Evolutionary conservation across 2,888 invertebrate species (phyloP).

Genomic region (Eulithis prunata): DNA sequence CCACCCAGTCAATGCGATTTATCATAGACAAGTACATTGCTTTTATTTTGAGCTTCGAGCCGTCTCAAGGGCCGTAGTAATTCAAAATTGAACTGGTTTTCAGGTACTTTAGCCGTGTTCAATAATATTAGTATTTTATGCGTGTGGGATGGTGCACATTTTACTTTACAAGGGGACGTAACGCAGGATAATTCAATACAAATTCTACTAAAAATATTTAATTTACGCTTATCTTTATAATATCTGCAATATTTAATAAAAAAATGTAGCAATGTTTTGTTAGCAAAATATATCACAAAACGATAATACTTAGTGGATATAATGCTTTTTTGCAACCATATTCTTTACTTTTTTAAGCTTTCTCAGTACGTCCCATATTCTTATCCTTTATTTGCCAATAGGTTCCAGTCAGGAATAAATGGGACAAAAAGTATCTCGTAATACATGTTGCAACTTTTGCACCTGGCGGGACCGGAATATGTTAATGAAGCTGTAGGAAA

Average conservation of each 20-base stretch:
- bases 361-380: constrained; percentile 23
- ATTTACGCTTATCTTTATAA: no score
- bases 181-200: constrained; percentile 1
- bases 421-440: constrained; percentile 29
- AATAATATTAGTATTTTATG: constrained; percentile 31
- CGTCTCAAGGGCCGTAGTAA: constrained; percentile 42
- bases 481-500: constrained; percentile 24
- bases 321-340: no score
- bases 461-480: constrained; percentile 28
- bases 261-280: no score
- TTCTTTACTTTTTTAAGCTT: not conserved
- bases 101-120: constrained; percentile 28
- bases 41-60: constrained; percentile 22
- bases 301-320: no score
- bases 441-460: constrained; percentile 32
- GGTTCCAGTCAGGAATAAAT: constrained; percentile 33
- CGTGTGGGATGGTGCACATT: constrained; percentile 18
- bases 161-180: constrained; percentile 17
- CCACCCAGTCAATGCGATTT: constrained; percentile 25
- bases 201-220: no score
- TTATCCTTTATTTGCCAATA: constrained; percentile 30
- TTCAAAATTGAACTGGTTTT: constrained; percentile 58
- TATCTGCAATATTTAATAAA: no score
- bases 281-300: no score
- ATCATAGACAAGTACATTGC: constrained; percentile 21